Conservation (phyloP, 2,888 invertebrate species). For the Mesodorylaimus sp. region DNA sequence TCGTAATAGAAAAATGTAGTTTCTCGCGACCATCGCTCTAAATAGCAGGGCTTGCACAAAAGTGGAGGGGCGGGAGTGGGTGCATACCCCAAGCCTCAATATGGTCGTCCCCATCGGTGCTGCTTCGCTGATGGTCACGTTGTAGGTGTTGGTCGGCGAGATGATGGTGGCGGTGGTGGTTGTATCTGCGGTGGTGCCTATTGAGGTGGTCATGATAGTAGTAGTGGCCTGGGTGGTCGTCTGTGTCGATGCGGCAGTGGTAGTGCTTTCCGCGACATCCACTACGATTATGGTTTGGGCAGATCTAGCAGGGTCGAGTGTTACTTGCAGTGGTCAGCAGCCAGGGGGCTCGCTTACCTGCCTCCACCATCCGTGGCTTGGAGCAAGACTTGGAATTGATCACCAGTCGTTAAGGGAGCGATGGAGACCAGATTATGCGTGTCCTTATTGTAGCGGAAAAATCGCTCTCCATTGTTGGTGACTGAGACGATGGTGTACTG, state of each 20-base stretch:
- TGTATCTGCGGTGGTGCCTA: no score
- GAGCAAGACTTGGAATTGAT: conserved; percentile 22
- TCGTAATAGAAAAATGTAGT: neutral
- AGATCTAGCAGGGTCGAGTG: no score
- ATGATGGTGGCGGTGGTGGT: no score
- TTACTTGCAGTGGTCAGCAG: no score
- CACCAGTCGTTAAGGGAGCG: conserved; percentile 19
- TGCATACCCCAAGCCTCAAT: no score
- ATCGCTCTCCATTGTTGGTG: conserved; percentile 19
- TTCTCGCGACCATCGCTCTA: neutral
- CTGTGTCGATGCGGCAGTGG: neutral
- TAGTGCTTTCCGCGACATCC: neutral
- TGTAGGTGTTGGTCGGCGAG: neutral
- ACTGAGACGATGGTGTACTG: conserved; percentile 14
- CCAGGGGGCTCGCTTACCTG: no score
- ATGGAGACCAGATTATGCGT: conserved; percentile 20
- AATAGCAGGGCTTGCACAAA: no score
- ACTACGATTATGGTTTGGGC: neutral
- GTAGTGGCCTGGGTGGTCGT: no score
- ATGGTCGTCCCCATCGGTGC: no score
- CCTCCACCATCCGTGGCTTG: conserved; percentile 21
- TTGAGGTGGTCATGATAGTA: no score
- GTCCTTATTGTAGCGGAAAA: conserved; percentile 22
- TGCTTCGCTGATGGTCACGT: neutral
- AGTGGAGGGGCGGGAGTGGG: no score